Evolutionary conservation across 2,888 invertebrate species (phyloP), one percentile per base, ranked within the genome.

Genomic region (Sphaerolaimus hirsutus): DNA sequence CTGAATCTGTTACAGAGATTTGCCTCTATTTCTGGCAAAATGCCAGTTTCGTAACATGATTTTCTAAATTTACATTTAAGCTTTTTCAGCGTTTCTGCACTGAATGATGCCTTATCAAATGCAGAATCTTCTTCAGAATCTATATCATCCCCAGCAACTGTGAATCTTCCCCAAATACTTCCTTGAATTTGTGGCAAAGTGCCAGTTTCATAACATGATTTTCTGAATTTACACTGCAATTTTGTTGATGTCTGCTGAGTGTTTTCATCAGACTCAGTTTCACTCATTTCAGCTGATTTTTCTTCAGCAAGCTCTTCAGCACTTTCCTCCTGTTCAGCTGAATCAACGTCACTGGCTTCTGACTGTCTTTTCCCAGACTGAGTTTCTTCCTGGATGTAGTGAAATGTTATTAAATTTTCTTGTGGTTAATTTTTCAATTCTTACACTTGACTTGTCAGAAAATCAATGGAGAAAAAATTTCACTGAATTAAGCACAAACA

Each of bases 161-260:
- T 14, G 5, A 7, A n/a, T 37, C 37, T 37, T 5, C 37, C 10
- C 5, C 14, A 37, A 19, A 37, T n/a, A 5, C 37, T 21, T n/a
- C 5, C 12, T 17, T 37, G 14, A 37, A 37, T 37, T n/a, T 37
- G n/a, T 7, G 37, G 37, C 37, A 37, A 21, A 7, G 14, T 21
- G 5, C 37, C 37, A 5, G 37, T 56, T 41, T 58, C 56, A 46
- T 61, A 61, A 47, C 60, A 60, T 14, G 52, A 52, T 45, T 56
- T 54, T 14, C 60, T 44, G 43, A 54, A 57, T 40, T 57, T 56
- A 49, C 56, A 56, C 32, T 50, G 48, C 45, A 59, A 53, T 32
- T 37, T 37, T 5, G 14, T 37, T n/a, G 44, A 48, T 38, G 43
- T 26, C 19, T 47, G 49, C 45, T 46, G 51, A 48, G 35, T 49